These are phyloP conservation scores for Mythimna albipuncta DNA, from an alignment of 2,888 invertebrate species.

Conservation along the genomic window DNA sequence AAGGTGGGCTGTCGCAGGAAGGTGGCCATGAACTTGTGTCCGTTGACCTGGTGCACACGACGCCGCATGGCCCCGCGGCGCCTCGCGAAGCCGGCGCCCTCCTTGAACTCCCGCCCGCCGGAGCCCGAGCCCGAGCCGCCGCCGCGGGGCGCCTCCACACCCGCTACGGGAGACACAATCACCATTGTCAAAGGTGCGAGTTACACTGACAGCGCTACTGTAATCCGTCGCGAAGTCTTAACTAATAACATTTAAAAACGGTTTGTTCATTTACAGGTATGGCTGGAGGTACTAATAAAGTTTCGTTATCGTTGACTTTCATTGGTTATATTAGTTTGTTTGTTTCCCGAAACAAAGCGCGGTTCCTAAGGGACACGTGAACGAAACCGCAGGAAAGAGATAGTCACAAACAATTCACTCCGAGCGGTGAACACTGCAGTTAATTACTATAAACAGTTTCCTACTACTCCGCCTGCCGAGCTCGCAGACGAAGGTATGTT, in stretches of 20 bases:
- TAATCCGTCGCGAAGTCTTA: neutral
- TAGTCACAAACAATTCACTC: neutral
- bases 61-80: conserved; percentile 99
- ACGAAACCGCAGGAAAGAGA: neutral
- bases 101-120: conserved; percentile 96
- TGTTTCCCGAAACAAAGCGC: too few species aligned
- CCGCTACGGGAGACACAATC: conserved; percentile 26
- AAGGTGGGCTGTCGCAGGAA: conserved; percentile 99
- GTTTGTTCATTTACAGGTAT: neutral
- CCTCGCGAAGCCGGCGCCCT: conserved; percentile 98
- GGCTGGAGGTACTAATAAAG: neutral
- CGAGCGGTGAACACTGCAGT: neutral
- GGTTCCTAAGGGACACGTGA: neutral
- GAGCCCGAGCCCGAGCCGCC: conserved; percentile 60
- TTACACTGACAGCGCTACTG: neutral
- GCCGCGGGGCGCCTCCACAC: conserved; percentile 64
- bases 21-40: conserved; percentile 99
- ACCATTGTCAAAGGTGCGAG: conserved; percentile 6
- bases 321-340: neutral
- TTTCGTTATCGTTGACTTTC: neutral
- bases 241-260: neutral
- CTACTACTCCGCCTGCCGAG: neutral
- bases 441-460: neutral
- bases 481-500: neutral
- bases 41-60: conserved; percentile 99